Conservation (phyloP, 2,888 invertebrate species). For the Melanostoma mellinum region DNA sequence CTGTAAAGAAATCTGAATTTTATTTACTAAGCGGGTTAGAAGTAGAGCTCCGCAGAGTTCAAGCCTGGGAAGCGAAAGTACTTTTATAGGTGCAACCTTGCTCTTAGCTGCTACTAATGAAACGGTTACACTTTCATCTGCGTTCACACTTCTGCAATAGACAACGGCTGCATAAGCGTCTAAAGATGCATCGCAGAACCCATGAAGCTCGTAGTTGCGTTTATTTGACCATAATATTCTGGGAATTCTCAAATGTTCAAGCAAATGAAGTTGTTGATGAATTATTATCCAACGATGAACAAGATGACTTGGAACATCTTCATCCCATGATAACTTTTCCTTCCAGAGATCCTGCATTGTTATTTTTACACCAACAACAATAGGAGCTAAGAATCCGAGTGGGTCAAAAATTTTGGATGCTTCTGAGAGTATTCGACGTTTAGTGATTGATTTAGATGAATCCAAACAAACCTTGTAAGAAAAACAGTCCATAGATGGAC, state of each 20-base stretch:
- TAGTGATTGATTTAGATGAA: no score
- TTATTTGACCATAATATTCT: slow-evolving; percentile 10
- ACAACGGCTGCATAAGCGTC: slow-evolving; percentile 30
- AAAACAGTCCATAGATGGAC: no score
- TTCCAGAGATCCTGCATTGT: slow-evolving; percentile 32
- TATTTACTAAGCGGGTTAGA: slow-evolving; percentile 29
- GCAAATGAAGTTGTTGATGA: slow-evolving; percentile 2
- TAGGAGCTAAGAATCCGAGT: background rate
- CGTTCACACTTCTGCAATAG: slow-evolving; percentile 14
- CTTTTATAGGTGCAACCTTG: slow-evolving; percentile 37
- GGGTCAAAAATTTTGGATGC: slow-evolving; percentile 14
- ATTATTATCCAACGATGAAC: slow-evolving; percentile 16
- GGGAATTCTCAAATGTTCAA: slow-evolving; percentile 15
- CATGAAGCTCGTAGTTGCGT: slow-evolving; percentile 22
- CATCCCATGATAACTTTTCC: slow-evolving; percentile 15
- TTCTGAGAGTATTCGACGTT: slow-evolving; percentile 8
- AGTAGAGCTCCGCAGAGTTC: slow-evolving; percentile 34
- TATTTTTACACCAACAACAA: slow-evolving; percentile 16
- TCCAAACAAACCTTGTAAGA: no score
- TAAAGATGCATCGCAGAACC: slow-evolving; percentile 45
- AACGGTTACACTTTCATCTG: slow-evolving; percentile 11
- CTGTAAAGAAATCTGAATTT: slow-evolving; percentile 23
- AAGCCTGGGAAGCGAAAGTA: slow-evolving; percentile 20
- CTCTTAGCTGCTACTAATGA: slow-evolving; percentile 27
- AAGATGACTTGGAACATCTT: slow-evolving; percentile 9